A percentile compares a stretch with the other conserved stretches of the same genome.
Evolutionary conservation across 1,140 invertebrate species (phyloP).

Genomic region (Eupristina koningsbergeri): DNA sequence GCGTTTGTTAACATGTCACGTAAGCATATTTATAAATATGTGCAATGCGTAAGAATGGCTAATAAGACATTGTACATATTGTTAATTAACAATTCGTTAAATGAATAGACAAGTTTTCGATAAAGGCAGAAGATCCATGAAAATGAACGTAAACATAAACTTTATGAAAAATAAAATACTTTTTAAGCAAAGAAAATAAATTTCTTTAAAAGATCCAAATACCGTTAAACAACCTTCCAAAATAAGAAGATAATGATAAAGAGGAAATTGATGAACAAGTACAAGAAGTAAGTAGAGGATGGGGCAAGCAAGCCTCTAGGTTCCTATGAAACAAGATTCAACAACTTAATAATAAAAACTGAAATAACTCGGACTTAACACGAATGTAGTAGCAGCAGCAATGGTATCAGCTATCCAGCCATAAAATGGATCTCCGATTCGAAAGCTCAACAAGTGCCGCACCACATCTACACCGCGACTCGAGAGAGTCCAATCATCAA

Average conservation of each 20-base stretch:
- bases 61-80: no score
- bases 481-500: slow-evolving; percentile 9
- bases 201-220: neutral
- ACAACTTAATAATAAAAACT: slow-evolving; percentile 18
- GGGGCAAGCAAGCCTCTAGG: neutral
- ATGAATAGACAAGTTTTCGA: neutral
- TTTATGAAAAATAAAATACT: neutral
- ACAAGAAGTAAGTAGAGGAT: neutral
- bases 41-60: no score
- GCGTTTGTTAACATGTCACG: no score
- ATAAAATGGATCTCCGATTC: slow-evolving; percentile 16
- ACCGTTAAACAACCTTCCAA: slow-evolving; percentile 25
- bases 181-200: neutral
- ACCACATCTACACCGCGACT: neutral
- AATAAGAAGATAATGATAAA: neutral
- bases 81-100: neutral
- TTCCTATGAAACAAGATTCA: slow-evolving; percentile 7
- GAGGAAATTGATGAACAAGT: neutral
- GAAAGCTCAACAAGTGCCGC: neutral
- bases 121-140: no score
- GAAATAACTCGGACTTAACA: neutral
- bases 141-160: no score
- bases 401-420: neutral
- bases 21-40: no score
- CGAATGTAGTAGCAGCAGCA: neutral